Evolutionary conservation across 2,888 invertebrate genomes (phyloP).

Genomic region (Noctua janthe): DNA sequence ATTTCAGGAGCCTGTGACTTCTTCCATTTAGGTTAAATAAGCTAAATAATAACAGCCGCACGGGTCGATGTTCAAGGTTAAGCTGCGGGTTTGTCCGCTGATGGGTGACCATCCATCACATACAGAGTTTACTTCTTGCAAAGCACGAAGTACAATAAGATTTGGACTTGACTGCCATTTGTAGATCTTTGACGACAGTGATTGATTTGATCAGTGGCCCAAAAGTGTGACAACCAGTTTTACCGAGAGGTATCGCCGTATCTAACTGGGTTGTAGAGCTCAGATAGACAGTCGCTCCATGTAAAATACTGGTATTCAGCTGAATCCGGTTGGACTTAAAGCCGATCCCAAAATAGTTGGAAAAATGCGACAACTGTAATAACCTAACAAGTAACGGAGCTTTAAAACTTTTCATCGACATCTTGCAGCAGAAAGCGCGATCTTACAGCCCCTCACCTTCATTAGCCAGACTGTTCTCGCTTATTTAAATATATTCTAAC

Average conservation of each 20-base stretch:
- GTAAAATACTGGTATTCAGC: neutral
- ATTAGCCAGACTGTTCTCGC: slow-evolving; percentile 66
- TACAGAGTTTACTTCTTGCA: neutral
- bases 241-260: neutral
- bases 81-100: neutral
- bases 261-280: neutral
- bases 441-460: slow-evolving; percentile 59
- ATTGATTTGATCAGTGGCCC: neutral
- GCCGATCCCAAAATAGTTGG: neutral
- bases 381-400: neutral
- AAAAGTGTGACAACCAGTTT: neutral
- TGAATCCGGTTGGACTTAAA: neutral
- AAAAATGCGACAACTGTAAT: neutral
- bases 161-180: too few species aligned
- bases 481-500: slow-evolving; percentile 71
- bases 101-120: neutral
- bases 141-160: neutral
- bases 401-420: neutral
- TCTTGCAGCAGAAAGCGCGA: slow-evolving; percentile 36
- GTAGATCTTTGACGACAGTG: neutral
- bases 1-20: too few species aligned
- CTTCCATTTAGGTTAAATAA: too few species aligned
- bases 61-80: neutral
- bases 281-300: neutral
- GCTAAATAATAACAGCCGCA: neutral